These are phyloP conservation scores for Pristionchus japonicus DNA, from an alignment of 2,888 invertebrate genomes.

Conservation along the genomic window DNA sequence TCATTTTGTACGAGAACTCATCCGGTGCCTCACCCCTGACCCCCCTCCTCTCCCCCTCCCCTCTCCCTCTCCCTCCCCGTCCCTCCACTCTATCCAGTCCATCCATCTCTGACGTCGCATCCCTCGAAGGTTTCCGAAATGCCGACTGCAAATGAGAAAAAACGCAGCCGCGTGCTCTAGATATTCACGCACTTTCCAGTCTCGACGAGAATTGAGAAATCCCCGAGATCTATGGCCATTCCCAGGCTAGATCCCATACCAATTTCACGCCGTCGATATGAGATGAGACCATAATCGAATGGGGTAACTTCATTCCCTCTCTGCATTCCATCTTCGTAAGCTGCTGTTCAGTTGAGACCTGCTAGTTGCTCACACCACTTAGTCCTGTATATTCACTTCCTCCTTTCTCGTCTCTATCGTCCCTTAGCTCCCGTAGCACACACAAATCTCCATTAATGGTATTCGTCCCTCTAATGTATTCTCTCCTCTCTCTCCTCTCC, in stretches of 20 bases:
- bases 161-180: background rate
- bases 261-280: background rate
- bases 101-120: constrained; percentile 22
- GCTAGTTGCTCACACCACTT: too few species aligned
- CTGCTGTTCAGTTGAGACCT: too few species aligned
- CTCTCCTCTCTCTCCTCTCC: background rate
- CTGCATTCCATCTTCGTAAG: too few species aligned
- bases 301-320: background rate
- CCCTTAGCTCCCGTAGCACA: background rate
- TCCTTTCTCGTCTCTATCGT: background rate
- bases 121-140: background rate
- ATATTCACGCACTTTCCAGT: background rate
- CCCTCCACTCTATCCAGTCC: background rate
- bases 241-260: background rate
- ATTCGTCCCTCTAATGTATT: background rate
- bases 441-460: background rate
- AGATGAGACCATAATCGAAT: too few species aligned
- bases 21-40: background rate
- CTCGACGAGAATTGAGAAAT: background rate
- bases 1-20: too few species aligned
- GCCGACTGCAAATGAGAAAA: background rate
- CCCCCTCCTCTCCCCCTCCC: background rate
- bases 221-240: background rate
- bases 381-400: background rate
- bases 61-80: background rate